phyloP scores from a whole-genome alignment of 35 echinoderm and acorn worm species.

The Ophiothrix spiculata region DNA sequence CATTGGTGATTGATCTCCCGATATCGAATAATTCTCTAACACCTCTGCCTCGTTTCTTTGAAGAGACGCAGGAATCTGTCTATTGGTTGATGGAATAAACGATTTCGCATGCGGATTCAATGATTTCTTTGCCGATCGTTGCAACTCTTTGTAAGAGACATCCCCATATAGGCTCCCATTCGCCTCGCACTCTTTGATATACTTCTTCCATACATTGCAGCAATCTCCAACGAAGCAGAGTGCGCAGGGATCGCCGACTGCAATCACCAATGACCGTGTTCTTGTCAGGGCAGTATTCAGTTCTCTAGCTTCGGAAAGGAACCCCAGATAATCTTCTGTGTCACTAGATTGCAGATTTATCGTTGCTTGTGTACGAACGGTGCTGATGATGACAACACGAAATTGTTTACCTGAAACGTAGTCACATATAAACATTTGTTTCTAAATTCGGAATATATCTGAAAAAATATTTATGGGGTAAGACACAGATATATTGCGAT shows the following conservation, averaged over 20 bases:
- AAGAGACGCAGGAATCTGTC: too few relatives aligned
- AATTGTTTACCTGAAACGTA: conserved; percentile 92
- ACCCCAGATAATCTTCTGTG: background rate
- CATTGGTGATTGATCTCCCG: too few relatives aligned
- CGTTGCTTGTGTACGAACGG: conserved; percentile 66
- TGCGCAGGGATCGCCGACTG: background rate
- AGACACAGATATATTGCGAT: too few relatives aligned
- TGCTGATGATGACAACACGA: conserved; percentile 76
- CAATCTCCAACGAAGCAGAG: background rate
- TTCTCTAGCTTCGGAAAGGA: background rate
- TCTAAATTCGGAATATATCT: too few relatives aligned
- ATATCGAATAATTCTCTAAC: too few relatives aligned
- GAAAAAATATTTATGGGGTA: too few relatives aligned
- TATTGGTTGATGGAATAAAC: too few relatives aligned
- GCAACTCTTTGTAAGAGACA: background rate
- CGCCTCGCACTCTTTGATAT: background rate
- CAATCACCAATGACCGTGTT: background rate
- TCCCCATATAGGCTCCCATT: background rate
- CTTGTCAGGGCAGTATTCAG: conserved; percentile 1
- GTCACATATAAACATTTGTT: too few relatives aligned
- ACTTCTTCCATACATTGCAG: background rate
- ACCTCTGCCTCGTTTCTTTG: too few relatives aligned
- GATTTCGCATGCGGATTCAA: background rate
- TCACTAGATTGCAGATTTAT: conserved; percentile 24
- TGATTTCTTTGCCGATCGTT: background rate